phyloP scores from a whole-genome alignment of 1,140 invertebrate genomes.

The Halesus radiatus region DNA sequence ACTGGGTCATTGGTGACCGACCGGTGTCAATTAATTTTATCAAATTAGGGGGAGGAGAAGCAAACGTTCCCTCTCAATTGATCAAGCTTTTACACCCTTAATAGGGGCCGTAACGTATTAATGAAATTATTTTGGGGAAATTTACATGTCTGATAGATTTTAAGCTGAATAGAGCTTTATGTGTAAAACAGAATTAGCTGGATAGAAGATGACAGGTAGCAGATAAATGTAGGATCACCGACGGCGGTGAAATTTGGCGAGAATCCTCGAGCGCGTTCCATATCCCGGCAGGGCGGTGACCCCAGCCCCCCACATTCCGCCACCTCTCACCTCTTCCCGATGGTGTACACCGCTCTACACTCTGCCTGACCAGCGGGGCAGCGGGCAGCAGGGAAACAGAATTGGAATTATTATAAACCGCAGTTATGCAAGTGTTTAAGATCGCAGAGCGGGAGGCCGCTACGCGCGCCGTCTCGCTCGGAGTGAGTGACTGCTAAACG shows the following conservation, averaged over 20 bases:
- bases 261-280: constrained; percentile 50
- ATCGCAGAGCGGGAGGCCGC: constrained; percentile 48
- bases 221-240: too few species aligned
- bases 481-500: constrained; percentile 65
- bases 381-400: constrained; percentile 65
- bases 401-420: constrained; percentile 69
- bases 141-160: too few species aligned
- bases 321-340: constrained; percentile 24
- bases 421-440: constrained; percentile 46
- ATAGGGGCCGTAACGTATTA: too few species aligned
- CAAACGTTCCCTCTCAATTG: not conserved
- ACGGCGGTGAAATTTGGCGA: constrained; percentile 24
- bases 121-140: too few species aligned
- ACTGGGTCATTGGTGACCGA: constrained; percentile 23
- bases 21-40: constrained; percentile 2
- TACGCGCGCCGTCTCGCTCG: constrained; percentile 40
- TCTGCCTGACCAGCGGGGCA: constrained; percentile 46
- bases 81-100: not conserved
- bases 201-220: not conserved
- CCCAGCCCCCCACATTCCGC: constrained; percentile 13
- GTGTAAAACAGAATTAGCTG: constrained; percentile 24
- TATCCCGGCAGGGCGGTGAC: constrained; percentile 50
- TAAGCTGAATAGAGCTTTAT: not conserved
- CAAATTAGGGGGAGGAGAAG: not conserved
- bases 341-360: constrained; percentile 57